These are phyloP conservation scores for Sebastes hopkinsi DNA, from an alignment of 2,797 vertebrate genomes.

Conservation along the genomic window DNA sequence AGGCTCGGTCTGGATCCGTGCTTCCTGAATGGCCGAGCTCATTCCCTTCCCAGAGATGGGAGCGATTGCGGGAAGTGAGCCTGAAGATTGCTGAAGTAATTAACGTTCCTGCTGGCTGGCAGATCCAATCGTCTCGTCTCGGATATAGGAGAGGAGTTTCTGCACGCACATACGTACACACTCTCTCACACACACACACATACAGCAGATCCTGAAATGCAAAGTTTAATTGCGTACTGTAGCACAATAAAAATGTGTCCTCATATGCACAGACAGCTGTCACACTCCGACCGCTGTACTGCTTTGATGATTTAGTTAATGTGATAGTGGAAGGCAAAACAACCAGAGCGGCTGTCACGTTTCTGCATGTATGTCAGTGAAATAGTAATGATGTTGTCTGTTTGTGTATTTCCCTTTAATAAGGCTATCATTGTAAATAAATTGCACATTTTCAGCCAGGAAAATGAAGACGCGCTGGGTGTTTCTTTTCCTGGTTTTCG, in stretches of 20 bases:
- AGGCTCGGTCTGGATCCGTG: conserved; percentile 17
- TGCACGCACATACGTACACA: not conserved
- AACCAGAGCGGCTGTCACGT: conserved; percentile 44
- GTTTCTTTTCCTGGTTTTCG: conserved; percentile 10
- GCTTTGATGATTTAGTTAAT: conserved; percentile 66
- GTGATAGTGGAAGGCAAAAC: conserved; percentile 55
- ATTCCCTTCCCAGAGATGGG: conserved; percentile 58
- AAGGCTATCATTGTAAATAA: conserved; percentile 10
- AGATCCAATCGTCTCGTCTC: conserved; percentile 70
- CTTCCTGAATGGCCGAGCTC: conserved; percentile 57
- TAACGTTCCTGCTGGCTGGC: conserved; percentile 70
- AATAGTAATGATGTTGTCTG: conserved; percentile 37
- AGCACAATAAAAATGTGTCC: conserved; percentile 54
- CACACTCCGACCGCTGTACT: conserved; percentile 31
- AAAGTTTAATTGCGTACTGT: conserved; percentile 58
- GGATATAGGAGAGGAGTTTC: conserved; percentile 17
- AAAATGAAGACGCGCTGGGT: not conserved
- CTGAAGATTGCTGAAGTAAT: conserved; percentile 76
- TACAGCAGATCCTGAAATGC: conserved; percentile 40
- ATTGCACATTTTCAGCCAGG: not conserved
- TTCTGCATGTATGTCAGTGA: conserved; percentile 32
- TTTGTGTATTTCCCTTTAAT: conserved; percentile 22
- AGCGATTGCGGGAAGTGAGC: conserved; percentile 67
- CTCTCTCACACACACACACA: not conserved
- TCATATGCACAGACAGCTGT: conserved; percentile 68